Evolutionary conservation across 37 sponge, comb jelly and placozoan genomes (phyloP).

Genomic region (Axinella damicornis): DNA sequence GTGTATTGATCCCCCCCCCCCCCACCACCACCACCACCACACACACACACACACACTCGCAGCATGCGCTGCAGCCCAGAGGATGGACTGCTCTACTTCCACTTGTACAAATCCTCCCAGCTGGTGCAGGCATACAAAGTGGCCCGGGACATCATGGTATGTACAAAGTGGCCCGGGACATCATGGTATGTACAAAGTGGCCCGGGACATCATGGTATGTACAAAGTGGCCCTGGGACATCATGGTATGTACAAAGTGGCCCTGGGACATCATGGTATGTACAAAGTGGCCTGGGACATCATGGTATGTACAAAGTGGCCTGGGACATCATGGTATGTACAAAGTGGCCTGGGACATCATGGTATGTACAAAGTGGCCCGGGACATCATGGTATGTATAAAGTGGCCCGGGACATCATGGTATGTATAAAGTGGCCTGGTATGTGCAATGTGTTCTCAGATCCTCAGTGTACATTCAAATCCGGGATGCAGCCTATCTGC

Average conservation of each 20-base stretch:
- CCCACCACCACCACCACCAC: neutral
- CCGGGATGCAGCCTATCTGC: too few species aligned
- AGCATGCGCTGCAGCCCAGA: constrained; percentile 65
- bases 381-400: too few species aligned
- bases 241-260: constrained; percentile 79
- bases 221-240: too few species aligned
- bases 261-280: constrained; percentile 79
- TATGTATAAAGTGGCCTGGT: constrained; percentile 84
- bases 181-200: too few species aligned
- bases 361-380: too few species aligned
- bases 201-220: too few species aligned
- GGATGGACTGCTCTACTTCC: constrained; percentile 72
- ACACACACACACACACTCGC: neutral
- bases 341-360: too few species aligned
- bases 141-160: constrained; percentile 80
- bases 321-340: constrained; percentile 76
- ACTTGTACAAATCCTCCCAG: constrained; percentile 78
- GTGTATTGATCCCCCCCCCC: neutral
- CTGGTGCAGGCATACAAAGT: constrained; percentile 81
- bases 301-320: constrained; percentile 82
- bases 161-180: too few species aligned
- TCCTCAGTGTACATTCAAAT: too few species aligned
- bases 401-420: too few species aligned
- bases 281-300: too few species aligned
- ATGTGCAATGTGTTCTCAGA: too few species aligned